These are phyloP conservation scores for Poliocrania exsul DNA, from an alignment of 2,797 vertebrate genomes.

Conservation along the genomic window DNA sequence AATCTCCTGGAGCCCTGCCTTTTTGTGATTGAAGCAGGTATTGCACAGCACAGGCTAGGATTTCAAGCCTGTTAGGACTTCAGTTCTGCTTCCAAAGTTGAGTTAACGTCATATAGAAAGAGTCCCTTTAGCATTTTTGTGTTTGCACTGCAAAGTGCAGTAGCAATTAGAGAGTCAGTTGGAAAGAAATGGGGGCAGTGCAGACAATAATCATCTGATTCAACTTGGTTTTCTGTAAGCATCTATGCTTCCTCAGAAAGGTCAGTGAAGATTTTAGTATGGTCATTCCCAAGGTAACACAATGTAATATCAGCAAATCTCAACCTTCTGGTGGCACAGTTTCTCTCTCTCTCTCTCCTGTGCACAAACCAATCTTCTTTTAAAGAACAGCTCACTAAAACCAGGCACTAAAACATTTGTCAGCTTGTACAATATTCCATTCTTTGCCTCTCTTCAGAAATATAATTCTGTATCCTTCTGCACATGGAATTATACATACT, in stretches of 20 bases:
- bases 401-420: not conserved
- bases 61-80: not conserved
- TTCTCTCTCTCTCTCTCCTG: not conserved
- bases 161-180: not conserved
- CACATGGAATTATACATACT: not conserved
- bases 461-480: not conserved
- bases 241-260: not conserved
- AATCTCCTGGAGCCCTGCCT: not conserved
- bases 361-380: not conserved
- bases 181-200: not conserved
- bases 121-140: not conserved
- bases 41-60: not conserved
- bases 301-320: not conserved
- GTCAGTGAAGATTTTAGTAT: not conserved
- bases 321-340: not conserved
- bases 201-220: not conserved
- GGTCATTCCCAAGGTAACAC: not conserved
- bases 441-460: not conserved
- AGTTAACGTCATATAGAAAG: not conserved
- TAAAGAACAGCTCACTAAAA: not conserved
- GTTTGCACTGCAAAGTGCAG: not conserved
- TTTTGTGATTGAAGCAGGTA: not conserved
- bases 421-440: not conserved
- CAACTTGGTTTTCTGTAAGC: not conserved
- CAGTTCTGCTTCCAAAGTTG: not conserved